Conservation (phyloP, 2,888 invertebrate species). For the Campopleginae sp. region DNA sequence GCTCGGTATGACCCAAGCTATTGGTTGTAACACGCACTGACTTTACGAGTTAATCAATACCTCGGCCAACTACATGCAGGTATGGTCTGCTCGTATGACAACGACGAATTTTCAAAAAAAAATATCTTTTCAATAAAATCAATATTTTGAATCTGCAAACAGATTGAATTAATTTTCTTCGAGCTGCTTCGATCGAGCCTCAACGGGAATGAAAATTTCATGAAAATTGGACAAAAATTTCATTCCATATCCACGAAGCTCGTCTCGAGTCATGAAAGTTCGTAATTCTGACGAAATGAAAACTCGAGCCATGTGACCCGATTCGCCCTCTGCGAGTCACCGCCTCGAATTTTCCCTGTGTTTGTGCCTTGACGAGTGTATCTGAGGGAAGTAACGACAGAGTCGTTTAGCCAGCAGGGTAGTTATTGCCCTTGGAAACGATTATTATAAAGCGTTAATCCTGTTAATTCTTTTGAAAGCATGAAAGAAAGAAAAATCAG, state of each 20-base stretch:
- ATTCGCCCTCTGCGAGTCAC: neutral
- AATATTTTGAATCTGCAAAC: too few species aligned
- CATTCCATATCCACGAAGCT: neutral
- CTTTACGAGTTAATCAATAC: conserved; percentile 68
- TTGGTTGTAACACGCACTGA: conserved; percentile 54
- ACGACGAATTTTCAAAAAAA: too few species aligned
- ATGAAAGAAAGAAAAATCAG: conserved; percentile 54
- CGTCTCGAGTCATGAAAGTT: neutral
- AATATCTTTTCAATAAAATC: too few species aligned
- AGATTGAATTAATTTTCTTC: too few species aligned
- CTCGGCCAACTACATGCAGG: conserved; percentile 38
- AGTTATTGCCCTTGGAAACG: conserved; percentile 62
- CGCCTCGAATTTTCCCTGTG: neutral
- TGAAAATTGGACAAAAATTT: neutral
- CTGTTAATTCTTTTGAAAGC: conserved; percentile 63
- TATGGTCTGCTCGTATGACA: neutral
- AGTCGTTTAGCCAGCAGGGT: conserved; percentile 15
- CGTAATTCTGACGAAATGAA: neutral
- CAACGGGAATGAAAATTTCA: neutral
- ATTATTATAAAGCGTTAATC: conserved; percentile 72
- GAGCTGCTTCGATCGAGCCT: too few species aligned
- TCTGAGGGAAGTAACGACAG: conserved; percentile 25
- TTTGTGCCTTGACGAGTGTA: neutral
- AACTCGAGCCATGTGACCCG: neutral
- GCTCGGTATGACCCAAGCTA: neutral